These are phyloP conservation scores for Hyppa rectilinea DNA, from an alignment of 2,888 invertebrate genomes.

Conservation along the genomic window DNA sequence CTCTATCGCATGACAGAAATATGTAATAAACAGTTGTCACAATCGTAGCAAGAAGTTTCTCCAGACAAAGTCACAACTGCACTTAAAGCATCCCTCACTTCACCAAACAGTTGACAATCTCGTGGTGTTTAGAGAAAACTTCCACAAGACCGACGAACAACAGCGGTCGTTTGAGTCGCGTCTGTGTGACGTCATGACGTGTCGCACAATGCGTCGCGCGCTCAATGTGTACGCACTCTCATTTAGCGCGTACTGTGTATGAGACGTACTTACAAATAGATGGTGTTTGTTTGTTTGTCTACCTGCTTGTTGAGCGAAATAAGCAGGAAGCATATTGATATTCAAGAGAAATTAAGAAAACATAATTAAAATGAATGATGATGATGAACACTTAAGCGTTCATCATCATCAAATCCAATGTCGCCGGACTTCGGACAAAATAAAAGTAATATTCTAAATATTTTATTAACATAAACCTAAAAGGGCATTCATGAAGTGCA, in stretches of 20 bases:
- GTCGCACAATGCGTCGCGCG: slow-evolving; percentile 45
- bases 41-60: not conserved
- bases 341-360: too few species aligned
- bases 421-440: too few species aligned
- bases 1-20: not conserved
- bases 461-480: too few species aligned
- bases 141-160: slow-evolving; percentile 50
- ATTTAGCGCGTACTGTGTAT: slow-evolving; percentile 28
- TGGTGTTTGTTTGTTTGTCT: slow-evolving; percentile 13
- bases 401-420: too few species aligned
- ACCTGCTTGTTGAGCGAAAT: not conserved
- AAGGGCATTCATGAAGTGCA: too few species aligned
- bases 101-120: slow-evolving; percentile 43
- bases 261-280: slow-evolving; percentile 7
- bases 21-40: not conserved
- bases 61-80: not conserved
- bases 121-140: slow-evolving; percentile 52
- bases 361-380: not conserved
- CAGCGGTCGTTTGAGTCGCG: slow-evolving; percentile 51
- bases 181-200: slow-evolving; percentile 32
- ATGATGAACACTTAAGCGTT: too few species aligned
- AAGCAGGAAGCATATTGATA: not conserved
- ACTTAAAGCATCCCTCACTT: slow-evolving; percentile 34
- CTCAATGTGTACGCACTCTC: slow-evolving; percentile 47
- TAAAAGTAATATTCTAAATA: too few species aligned